Conservation (phyloP, 35 echinoderm and acorn worm species). For the Eucidaris tribuloides region DNA sequence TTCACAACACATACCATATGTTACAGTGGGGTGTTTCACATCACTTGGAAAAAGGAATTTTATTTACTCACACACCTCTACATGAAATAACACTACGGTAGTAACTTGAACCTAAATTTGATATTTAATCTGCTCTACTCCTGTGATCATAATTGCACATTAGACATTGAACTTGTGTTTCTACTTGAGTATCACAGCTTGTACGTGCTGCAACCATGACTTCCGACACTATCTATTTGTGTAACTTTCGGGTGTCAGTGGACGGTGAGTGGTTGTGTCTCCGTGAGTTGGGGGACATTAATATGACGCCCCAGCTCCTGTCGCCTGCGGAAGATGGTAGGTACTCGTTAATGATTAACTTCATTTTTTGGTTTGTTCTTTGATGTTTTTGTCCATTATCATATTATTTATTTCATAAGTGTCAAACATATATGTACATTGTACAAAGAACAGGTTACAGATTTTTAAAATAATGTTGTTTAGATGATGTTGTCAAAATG, state of each 20-base stretch:
- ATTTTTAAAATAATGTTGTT: too few species aligned
- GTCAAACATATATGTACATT: too few species aligned
- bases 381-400: too few species aligned
- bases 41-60: background rate
- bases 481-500: too few species aligned
- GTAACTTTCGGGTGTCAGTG: constrained; percentile 98
- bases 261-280: constrained; percentile 98
- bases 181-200: too few species aligned
- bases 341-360: background rate
- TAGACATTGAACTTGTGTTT: background rate
- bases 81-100: background rate
- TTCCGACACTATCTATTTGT: constrained; percentile 88
- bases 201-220: constrained; percentile 54
- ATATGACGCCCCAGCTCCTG: constrained; percentile 49
- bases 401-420: too few species aligned
- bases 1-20: too few species aligned
- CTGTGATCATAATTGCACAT: background rate
- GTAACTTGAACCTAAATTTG: background rate
- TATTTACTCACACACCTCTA: background rate
- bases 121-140: background rate
- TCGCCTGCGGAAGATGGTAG: constrained; percentile 71
- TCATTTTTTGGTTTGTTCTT: too few species aligned
- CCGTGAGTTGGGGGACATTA: constrained; percentile 74
- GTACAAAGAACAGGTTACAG: too few species aligned
- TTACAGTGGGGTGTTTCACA: too few species aligned